These are phyloP conservation scores for Drosophila pallidifrons DNA, from an alignment of 1,140 invertebrate genomes.

Conservation along the genomic window DNA sequence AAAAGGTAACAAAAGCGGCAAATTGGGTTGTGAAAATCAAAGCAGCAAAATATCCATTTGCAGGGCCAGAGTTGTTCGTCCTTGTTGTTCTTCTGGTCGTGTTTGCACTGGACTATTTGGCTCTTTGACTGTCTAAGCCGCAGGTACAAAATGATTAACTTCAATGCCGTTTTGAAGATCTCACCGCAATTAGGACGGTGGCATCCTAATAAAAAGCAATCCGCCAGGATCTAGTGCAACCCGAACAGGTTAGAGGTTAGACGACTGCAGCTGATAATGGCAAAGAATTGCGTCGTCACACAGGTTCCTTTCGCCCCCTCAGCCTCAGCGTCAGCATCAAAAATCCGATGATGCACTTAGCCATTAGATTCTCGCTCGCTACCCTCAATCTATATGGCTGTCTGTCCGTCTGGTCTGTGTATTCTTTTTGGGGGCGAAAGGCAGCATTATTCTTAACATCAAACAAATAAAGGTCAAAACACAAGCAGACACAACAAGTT, in stretches of 20 bases:
- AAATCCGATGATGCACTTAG: constrained; percentile 48
- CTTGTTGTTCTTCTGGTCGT: constrained; percentile 16
- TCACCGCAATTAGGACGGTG: constrained; percentile 74
- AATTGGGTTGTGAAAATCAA: constrained; percentile 74
- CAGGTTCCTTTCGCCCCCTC: constrained; percentile 52
- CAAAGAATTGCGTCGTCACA: constrained; percentile 82
- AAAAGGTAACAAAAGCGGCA: constrained; percentile 65
- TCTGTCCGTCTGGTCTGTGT: neutral
- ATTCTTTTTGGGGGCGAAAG: constrained; percentile 43
- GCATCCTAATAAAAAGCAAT: constrained; percentile 77
- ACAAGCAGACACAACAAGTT: constrained; percentile 7
- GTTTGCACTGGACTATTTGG: constrained; percentile 58
- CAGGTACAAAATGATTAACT: constrained; percentile 81
- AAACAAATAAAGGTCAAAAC: constrained; percentile 74
- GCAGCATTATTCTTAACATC: constrained; percentile 74
- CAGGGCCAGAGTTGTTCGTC: constrained; percentile 36
- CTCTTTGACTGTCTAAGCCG: constrained; percentile 80
- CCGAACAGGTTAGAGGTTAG: constrained; percentile 13
- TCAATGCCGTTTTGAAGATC: constrained; percentile 54
- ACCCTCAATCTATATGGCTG: neutral
- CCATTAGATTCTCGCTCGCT: constrained; percentile 38
- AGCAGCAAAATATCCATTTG: constrained; percentile 64
- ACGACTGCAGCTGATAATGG: constrained; percentile 65
- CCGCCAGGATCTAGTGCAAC: constrained; percentile 69
- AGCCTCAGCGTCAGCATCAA: constrained; percentile 14